Base-by-base conservation (phyloP, 1,140 invertebrate genomes). In the Anastrepha ludens region DNA sequence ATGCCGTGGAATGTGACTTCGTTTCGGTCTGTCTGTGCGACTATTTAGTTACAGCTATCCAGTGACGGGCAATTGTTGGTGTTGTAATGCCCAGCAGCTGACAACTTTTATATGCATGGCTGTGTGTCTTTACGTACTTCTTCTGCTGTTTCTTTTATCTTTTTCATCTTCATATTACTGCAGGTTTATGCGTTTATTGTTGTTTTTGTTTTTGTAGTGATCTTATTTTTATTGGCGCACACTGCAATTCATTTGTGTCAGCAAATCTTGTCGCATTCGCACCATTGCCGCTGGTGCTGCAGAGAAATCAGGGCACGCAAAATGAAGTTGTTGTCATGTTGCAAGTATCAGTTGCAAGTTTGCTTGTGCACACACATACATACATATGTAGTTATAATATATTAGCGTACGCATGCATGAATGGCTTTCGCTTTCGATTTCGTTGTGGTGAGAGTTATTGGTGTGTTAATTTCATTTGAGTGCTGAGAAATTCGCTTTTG, bases 181-280 rank as follows among this genome's bases (percentile, higher is more conserved):
- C 64, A 39, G n/a, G 7, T 39, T 67, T 13, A 55, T 81, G 74
- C 9, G 13, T 0, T 20, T 55, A 4, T 47, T 78, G 70, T 78
- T 55, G 4, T 47, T 29, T 20, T 78, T 78, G 41, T 78, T n/a
- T 47, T 78, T 55, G 47, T 50, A 50, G 47, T 55, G 74, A 1
- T 50, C n/a, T 55, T n/a, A 58, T 29, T 58, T 81, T 81, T 29
- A 55, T 58, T 81, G 47, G 47, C 47, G n/a, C n/a, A 81, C 50
- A 9, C 74, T 20, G 74, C 50, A 81, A 55, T 81, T 81, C 47
- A 81, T 81, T 81, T 81, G 9, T 81, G 74, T 20, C 74, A n/a
- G n/a, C 74, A 81, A 81, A 81, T 81, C 50, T 81, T 81, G 74
- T 81, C 74, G n/a, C 74, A 81, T 81, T 81, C 47, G 20, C 74